Evolutionary conservation across 2,113 vertebrate species (phyloP), one percentile per base, ranked within the genome.

Genomic region (Hyperoodon ampullatus): DNA sequence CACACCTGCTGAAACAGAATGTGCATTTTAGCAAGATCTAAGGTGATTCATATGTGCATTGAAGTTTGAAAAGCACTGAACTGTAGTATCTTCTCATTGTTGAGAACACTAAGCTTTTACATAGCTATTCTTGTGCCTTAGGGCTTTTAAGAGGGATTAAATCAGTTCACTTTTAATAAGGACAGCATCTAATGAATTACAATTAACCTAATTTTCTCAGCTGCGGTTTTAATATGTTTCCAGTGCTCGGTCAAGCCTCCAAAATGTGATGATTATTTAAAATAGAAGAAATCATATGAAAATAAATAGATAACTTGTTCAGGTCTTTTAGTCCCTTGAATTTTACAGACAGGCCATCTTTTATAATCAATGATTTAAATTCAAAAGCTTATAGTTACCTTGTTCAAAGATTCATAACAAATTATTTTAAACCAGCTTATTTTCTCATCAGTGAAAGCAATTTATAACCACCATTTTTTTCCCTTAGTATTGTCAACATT

Each of bases 141-240:
- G 80, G 83, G 26, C 35, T 95, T 91, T 96, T 90, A 90, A 88
- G n/a, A 81, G 60, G 39, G 47, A 88, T 85, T 93, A 93, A 92
- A 96, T 86, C 58, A 97, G 97, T 90, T 95, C 0, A 94, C 91
- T 93, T 96, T 92, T 94, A 96, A 95, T 87, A 97, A 96, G 92
- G 75, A 0, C 92, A 78, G 75, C 80, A n/a, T 68, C 94, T 91
- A 94, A 94, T 88, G 80, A 96, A 95, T 97, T 92, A 95, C n/a
- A 97, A 97, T 81, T 95, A 92, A 77, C n/a, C 28, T 92, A 60
- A 72, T 91, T 97, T 96, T 88, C 33, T 87, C 35, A 77, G 35
- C 8, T 95, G 30, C 3, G 42, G 65, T 91, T 98, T 96, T 95
- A 96, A 93, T 88, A 78, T 28, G 42, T 80, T 95, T 96, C 92